Base-by-base conservation (phyloP, 2,888 invertebrate species). In the Idaea straminata region DNA sequence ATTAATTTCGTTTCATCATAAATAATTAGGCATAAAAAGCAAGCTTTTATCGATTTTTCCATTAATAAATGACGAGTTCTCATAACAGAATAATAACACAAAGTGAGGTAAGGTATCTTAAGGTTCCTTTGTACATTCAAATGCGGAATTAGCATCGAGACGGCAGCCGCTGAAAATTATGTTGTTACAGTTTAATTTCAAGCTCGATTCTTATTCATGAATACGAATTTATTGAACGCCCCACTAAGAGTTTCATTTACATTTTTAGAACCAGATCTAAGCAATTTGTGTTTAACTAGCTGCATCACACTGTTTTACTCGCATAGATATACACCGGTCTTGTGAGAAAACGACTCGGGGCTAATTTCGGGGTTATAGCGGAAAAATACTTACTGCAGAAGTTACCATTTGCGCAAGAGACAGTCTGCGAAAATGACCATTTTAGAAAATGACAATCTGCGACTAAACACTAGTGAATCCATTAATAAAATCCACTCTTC, bases 161-260 rank as follows among this genome's bases (percentile, higher is more conserved):
- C 62, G 63, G 61, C 61, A 61, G 60, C 61, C 57, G 38, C 62
- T 62, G 62, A 65, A 64, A 69, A 69, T 69, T 65, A 69, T 66
- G 65, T 69, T 69, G 69, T 65, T 65, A 65, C 69, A 64, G 69
- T 63, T 69, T 69, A 67, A 69, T 69, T 67, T 66, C 15, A 47
- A 47, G 47, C 47, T 47, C 47, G 47, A 47, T 47, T 47, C 47
- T 47, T 25, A 25, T 25, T 25, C 47, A 47, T 47, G 47, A 47
- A 47, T 47, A 47, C 47, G 47, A 47, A 47, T 47, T 47, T 47
- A 47, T 47, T 13, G 47, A 47, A 47, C 47, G 47, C 47, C 47
- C 47, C 47, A 47, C 47, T 47, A 47, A 47, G 47, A 47, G 47
- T 47, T 47, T 47, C 47, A 47, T 47, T 47, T 47, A 47, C 47